A percentile compares a stretch with the other conserved stretches of the same genome.
These are phyloP conservation scores for Cosmorhoe ocellata DNA, from an alignment of 2,888 invertebrate species.

Conservation along the genomic window DNA sequence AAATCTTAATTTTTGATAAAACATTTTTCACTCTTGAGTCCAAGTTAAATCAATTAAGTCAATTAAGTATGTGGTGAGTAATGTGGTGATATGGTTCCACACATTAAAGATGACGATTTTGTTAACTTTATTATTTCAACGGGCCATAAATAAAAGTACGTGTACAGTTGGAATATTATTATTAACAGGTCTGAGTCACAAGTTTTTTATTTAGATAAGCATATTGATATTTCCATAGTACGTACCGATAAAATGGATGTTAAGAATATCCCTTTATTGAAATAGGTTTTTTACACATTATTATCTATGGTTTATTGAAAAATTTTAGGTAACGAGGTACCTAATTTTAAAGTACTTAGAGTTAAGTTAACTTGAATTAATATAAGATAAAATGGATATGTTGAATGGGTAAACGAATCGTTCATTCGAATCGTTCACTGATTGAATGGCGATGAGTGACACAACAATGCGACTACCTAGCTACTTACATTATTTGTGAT, in stretches of 20 bases:
- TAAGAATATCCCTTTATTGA: neutral
- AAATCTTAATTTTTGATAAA: too few relatives aligned
- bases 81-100: slow-evolving; percentile 17
- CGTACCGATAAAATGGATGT: neutral
- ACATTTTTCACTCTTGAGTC: too few relatives aligned
- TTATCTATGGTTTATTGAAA: neutral
- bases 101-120: slow-evolving; percentile 20
- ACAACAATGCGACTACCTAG: slow-evolving; percentile 17
- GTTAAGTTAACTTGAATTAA: slow-evolving; percentile 1
- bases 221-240: too few relatives aligned
- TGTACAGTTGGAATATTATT: slow-evolving; percentile 67
- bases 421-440: too few relatives aligned
- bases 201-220: slow-evolving; percentile 7
- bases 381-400: too few relatives aligned
- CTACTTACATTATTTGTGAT: slow-evolving; percentile 23
- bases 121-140: slow-evolving; percentile 11
- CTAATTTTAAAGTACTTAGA: too few relatives aligned
- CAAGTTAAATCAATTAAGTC: neutral
- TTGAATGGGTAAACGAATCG: too few relatives aligned
- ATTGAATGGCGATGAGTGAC: neutral
- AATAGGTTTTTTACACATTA: neutral
- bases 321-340: too few relatives aligned
- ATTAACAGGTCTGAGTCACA: slow-evolving; percentile 64
- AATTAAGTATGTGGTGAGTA: slow-evolving; percentile 23
- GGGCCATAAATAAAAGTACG: slow-evolving; percentile 39